Evolutionary conservation across 2,113 vertebrate genomes (phyloP).

Genomic region (Panthera uncia): DNA sequence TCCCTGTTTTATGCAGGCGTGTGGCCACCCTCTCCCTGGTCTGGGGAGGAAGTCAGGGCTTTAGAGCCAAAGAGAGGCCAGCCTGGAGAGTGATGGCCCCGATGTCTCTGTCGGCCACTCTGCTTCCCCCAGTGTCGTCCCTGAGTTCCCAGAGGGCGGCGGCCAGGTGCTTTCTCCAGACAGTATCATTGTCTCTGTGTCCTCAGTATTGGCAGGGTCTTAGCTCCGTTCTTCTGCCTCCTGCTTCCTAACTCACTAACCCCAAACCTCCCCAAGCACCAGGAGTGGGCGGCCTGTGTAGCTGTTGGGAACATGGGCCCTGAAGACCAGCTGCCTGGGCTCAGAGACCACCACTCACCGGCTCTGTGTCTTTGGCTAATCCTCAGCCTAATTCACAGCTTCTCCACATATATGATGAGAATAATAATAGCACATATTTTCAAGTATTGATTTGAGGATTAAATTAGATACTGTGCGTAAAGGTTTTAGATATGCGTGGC

Average conservation of each 20-base stretch:
- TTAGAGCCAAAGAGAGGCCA: not conserved
- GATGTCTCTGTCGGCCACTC: not conserved
- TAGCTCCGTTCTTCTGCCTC: not conserved
- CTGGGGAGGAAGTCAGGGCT: not conserved
- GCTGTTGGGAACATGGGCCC: not conserved
- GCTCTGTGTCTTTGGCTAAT: not conserved
- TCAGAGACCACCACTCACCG: not conserved
- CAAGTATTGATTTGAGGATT: not conserved
- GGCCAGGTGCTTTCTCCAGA: not conserved
- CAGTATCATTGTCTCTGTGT: not conserved
- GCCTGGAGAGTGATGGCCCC: not conserved
- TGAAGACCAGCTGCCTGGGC: not conserved
- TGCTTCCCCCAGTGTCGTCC: not conserved
- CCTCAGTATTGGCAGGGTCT: not conserved
- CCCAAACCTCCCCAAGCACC: not conserved
- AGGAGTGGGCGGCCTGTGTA: not conserved
- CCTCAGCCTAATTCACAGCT: not conserved
- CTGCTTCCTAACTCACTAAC: not conserved
- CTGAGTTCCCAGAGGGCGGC: not conserved
- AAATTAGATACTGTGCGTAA: not conserved
- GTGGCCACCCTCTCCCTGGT: not conserved
- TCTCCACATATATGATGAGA: not conserved
- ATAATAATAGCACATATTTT: not conserved
- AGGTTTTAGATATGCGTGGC: not conserved
- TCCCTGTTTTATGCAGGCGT: not conserved